Evolutionary conservation across 2,113 vertebrate genomes (phyloP), one percentile per base, ranked within the genome.

Genomic region (Acrocephalus kingi): DNA sequence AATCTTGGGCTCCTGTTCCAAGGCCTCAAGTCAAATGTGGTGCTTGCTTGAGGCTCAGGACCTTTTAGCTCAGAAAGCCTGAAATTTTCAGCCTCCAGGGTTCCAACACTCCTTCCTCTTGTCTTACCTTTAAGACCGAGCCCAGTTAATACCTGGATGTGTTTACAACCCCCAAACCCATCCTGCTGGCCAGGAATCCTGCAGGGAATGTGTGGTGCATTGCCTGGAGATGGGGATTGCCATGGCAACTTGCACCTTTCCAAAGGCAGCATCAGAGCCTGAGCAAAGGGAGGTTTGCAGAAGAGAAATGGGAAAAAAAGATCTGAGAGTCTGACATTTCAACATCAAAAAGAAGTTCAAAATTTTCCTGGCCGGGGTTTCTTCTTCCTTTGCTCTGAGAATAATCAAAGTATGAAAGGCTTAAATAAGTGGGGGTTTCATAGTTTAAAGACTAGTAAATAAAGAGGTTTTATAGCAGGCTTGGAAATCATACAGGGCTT

Each of bases 231-330:
- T 86, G 4, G 8, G 12, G 28, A 68, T 97, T 89, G 73, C 94
- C 93, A 94, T 94, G 80, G 96, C 93, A 96, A 97, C 96, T 39
- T 23, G 21, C 33, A 75, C 83, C 87, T 95, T 72, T 27, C 23
- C 9, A 4, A 55, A 89, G 63, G 76, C 49, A 75, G 73, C 71
- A 15, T 12, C 7, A 3, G 71, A 89, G 46, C 45, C 45, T 45
- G n/a, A 55, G 33, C 30, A 51, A 54, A 85, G 84, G n/a, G 37
- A 84, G 58, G 23, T 85, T 75, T 82, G 84, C 73, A 63, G 24
- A 75, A 88, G 27, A 28, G 30, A 78, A 91, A 76, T 6, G 23
- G 49, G 2, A 20, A 13, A 33, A 33, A 33, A 52, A 72, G 48
- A 68, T 79, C 78, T 75, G 11, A 1, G 43, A 23, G 55, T 84